phyloP scores from a whole-genome alignment of 1,140 invertebrate species.

The Cardiocondyla obscurior region DNA sequence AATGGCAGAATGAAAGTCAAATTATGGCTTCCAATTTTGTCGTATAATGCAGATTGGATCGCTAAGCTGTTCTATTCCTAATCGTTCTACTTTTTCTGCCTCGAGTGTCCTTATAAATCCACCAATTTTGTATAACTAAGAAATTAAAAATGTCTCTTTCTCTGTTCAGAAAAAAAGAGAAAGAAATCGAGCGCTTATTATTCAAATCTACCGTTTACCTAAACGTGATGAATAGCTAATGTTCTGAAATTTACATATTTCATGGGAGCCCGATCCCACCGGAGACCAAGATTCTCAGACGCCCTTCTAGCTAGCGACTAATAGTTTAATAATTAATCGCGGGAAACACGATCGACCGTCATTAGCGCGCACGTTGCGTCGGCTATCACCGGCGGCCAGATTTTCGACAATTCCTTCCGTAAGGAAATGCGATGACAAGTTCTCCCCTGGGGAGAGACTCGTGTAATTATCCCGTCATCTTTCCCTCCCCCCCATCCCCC shows the following conservation, averaged over 20 bases:
- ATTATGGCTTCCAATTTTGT: slow-evolving; percentile 51
- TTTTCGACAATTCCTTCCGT: slow-evolving; percentile 31
- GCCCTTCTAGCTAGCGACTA: slow-evolving; percentile 8
- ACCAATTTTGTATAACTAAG: not conserved
- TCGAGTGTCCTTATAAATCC: not conserved
- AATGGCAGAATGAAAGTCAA: slow-evolving; percentile 43
- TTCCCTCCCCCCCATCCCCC: no score
- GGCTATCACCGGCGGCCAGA: not conserved
- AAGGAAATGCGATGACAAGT: slow-evolving; percentile 23
- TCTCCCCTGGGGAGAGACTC: not conserved
- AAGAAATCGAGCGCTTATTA: not conserved
- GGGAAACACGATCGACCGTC: slow-evolving; percentile 20
- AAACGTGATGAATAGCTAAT: slow-evolving; percentile 50
- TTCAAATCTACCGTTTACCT: slow-evolving; percentile 25
- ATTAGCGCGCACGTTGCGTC: slow-evolving; percentile 21
- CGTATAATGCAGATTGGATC: slow-evolving; percentile 49
- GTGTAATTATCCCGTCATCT: slow-evolving; percentile 64
- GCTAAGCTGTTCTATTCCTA: no score
- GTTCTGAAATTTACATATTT: slow-evolving; percentile 43
- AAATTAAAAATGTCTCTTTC: not conserved
- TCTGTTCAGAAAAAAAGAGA: not conserved
- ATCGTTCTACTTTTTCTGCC: slow-evolving; percentile 32
- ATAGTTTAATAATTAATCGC: slow-evolving; percentile 55
- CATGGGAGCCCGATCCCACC: not conserved
- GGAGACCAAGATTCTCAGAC: not conserved